Conservation (phyloP, 2,888 invertebrate species). For the Lasioglossum pauxillum region DNA sequence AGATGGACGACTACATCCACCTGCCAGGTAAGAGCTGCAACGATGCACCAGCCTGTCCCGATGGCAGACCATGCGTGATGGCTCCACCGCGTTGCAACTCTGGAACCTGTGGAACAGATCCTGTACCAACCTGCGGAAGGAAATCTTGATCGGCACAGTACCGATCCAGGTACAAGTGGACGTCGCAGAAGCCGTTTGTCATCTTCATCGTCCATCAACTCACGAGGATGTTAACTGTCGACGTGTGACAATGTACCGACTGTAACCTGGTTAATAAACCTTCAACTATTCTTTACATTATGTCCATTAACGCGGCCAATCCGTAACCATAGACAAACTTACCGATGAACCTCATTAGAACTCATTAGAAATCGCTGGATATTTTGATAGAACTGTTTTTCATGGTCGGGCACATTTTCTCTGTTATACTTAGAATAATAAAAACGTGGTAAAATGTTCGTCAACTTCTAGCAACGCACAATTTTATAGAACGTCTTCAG, state of each 20-base stretch:
- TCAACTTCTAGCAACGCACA: neutral
- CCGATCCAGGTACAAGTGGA: slow-evolving; percentile 22
- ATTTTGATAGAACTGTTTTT: neutral
- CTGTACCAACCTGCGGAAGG: slow-evolving; percentile 72
- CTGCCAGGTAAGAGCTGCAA: slow-evolving; percentile 74
- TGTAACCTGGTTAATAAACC: neutral
- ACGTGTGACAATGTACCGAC: neutral
- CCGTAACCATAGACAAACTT: no score
- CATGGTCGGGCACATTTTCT: no score
- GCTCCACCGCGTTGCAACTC: slow-evolving; percentile 68
- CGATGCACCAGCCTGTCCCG: slow-evolving; percentile 75
- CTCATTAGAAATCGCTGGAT: neutral
- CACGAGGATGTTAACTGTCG: neutral
- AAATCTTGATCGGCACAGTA: slow-evolving; percentile 38
- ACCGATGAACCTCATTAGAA: neutral
- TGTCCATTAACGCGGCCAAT: no score
- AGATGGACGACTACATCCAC: slow-evolving; percentile 72
- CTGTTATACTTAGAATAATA: no score
- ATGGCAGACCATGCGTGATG: slow-evolving; percentile 72
- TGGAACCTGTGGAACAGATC: slow-evolving; percentile 70
- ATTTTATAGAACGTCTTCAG: neutral
- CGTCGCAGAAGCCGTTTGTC: slow-evolving; percentile 24
- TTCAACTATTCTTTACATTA: neutral
- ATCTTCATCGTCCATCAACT: slow-evolving; percentile 33
- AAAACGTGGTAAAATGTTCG: no score